Evolutionary conservation across 2,113 vertebrate genomes (phyloP).

Genomic region (Centropus bengalensis): DNA sequence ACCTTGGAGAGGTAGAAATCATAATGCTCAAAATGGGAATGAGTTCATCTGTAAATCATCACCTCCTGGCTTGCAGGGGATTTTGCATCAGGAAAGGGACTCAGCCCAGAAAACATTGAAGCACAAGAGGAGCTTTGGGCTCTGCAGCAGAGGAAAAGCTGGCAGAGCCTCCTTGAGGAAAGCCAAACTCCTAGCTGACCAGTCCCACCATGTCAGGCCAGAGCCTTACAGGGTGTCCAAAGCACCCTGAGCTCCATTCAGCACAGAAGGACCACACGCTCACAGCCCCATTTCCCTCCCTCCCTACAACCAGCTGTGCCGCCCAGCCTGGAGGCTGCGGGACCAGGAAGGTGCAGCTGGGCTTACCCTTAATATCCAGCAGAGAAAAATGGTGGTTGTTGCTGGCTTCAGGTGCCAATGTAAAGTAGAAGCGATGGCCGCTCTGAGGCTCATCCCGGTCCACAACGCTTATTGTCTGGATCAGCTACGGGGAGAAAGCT

Average conservation of each 20-base stretch:
- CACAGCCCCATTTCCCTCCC: neutral
- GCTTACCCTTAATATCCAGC: conserved; percentile 92
- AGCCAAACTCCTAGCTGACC: neutral
- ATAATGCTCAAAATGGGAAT: neutral
- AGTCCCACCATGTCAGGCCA: neutral
- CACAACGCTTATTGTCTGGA: conserved; percentile 97
- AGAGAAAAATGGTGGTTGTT: conserved; percentile 91
- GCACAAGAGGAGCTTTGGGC: neutral
- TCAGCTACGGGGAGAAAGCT: conserved; percentile 80
- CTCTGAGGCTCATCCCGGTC: conserved; percentile 93
- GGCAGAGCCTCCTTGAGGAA: neutral
- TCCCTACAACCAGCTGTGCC: neutral
- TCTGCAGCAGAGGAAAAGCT: neutral
- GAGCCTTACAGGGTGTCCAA: neutral
- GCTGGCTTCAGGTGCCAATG: conserved; percentile 85
- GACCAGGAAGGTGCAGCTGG: neutral
- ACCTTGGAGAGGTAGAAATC: neutral
- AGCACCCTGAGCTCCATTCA: neutral
- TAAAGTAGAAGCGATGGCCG: conserved; percentile 94
- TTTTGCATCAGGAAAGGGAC: neutral
- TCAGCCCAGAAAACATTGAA: neutral
- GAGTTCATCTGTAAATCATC: neutral
- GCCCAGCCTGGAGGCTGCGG: neutral
- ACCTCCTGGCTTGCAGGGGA: neutral
- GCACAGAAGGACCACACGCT: rapidly evolving